A percentile compares a stretch with the other conserved stretches of the same genome.
Evolutionary conservation across 37 sponge, comb jelly and placozoan species (phyloP).

Genomic region (Ianthella basta): DNA sequence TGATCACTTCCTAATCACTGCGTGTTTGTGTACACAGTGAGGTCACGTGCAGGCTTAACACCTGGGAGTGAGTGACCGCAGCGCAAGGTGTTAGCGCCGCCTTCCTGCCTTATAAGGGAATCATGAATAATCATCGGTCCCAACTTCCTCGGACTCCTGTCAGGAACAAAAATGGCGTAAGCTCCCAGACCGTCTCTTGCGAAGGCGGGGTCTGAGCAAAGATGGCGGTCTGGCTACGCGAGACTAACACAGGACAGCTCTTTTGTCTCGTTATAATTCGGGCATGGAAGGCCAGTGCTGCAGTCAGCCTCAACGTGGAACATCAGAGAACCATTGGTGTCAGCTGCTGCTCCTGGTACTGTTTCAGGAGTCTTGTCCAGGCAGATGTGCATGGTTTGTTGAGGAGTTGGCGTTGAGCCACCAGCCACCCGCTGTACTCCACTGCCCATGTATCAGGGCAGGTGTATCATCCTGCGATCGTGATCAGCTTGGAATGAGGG

Average conservation of each 20-base stretch:
- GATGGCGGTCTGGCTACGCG: too few species aligned
- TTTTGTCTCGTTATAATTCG: slow-evolving; percentile 34
- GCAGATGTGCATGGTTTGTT: slow-evolving; percentile 41
- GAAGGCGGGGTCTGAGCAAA: too few species aligned
- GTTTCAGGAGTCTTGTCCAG: slow-evolving; percentile 48
- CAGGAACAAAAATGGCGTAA: too few species aligned
- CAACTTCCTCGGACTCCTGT: too few species aligned
- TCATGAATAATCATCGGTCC: too few species aligned
- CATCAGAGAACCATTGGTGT: slow-evolving; percentile 36
- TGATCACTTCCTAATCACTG: too few species aligned
- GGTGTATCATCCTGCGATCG: slow-evolving; percentile 46
- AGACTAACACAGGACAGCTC: slow-evolving; percentile 64
- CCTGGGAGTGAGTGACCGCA: too few species aligned
- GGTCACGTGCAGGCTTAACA: too few species aligned
- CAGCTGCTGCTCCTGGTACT: slow-evolving; percentile 24
- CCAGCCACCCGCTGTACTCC: slow-evolving; percentile 66
- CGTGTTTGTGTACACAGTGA: too few species aligned
- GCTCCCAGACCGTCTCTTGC: too few species aligned
- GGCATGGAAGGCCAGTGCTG: slow-evolving; percentile 41
- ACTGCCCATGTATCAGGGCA: slow-evolving; percentile 50
- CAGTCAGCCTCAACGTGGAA: slow-evolving; percentile 52
- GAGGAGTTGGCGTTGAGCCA: slow-evolving; percentile 8
- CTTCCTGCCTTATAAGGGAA: too few species aligned
- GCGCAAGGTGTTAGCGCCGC: too few species aligned
- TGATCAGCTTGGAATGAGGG: slow-evolving; percentile 18